Percentiles rank a stretch among this genome's conserved stretches.
These are phyloP conservation scores for Falcaria lacertinaria DNA, from an alignment of 2,888 invertebrate species.

Conservation along the genomic window DNA sequence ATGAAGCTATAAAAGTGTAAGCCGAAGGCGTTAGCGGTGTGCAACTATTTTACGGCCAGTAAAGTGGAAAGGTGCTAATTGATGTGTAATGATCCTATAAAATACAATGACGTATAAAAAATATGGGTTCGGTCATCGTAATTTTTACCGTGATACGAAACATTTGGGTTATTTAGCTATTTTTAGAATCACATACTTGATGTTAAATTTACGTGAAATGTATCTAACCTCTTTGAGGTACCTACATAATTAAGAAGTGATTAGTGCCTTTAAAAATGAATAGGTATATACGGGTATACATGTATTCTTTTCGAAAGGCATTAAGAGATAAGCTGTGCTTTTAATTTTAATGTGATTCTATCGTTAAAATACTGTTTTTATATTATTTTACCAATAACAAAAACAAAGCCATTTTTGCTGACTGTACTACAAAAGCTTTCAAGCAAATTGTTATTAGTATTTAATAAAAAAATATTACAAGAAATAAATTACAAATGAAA, in stretches of 20 bases:
- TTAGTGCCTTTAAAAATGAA: no score
- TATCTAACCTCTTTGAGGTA: no score
- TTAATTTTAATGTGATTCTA: no score
- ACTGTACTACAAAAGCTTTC: constrained; percentile 38
- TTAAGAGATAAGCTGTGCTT: no score
- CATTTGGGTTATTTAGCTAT: neutral
- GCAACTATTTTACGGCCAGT: constrained; percentile 39
- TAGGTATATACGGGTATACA: no score
- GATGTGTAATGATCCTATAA: constrained; percentile 33
- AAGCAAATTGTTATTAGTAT: constrained; percentile 19
- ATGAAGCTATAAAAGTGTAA: constrained; percentile 32
- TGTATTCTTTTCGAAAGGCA: no score
- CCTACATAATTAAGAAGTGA: no score
- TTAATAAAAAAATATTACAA: constrained; percentile 13
- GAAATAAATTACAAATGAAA: constrained; percentile 21
- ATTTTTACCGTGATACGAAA: neutral
- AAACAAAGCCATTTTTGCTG: constrained; percentile 33
- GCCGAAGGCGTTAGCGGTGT: constrained; percentile 26
- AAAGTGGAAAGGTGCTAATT: constrained; percentile 40
- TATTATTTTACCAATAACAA: constrained; percentile 9
- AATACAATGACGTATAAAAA: constrained; percentile 19
- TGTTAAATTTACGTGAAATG: neutral
- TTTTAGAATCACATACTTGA: neutral
- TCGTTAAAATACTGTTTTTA: no score
- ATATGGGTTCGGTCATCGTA: constrained; percentile 12